Evolutionary conservation across 2,797 vertebrate genomes (phyloP).

Genomic region (Toxotes lorentzi): DNA sequence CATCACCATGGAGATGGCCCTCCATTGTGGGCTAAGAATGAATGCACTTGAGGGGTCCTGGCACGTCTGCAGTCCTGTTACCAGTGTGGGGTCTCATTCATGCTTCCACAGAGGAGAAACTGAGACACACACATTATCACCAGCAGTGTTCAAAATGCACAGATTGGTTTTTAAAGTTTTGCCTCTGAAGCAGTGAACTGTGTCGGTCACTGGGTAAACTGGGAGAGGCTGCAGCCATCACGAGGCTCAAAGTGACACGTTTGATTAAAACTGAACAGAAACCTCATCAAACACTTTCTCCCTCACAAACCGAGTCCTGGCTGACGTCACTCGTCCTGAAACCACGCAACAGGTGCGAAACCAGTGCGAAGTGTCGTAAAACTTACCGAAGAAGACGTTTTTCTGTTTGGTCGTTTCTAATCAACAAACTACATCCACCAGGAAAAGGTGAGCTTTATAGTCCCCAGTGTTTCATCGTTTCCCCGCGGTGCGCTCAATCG

Average conservation of each 20-base stretch:
- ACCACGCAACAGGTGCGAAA: conserved; percentile 73
- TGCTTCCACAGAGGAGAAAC: not conserved
- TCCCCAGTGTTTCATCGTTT: conserved; percentile 7
- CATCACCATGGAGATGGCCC: conserved; percentile 78
- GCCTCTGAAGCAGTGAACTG: not conserved
- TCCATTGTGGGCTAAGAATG: conserved; percentile 75
- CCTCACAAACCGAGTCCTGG: not conserved
- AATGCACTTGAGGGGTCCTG: conserved; percentile 79
- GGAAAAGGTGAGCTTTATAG: not conserved
- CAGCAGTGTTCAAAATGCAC: not conserved
- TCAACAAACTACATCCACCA: conserved; percentile 30
- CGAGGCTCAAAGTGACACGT: not conserved
- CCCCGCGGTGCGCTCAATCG: conserved; percentile 10
- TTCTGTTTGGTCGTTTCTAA: not conserved
- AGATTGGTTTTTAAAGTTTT: not conserved
- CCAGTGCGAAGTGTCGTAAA: not conserved
- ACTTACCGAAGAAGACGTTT: conserved; percentile 56
- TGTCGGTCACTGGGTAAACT: conserved; percentile 14
- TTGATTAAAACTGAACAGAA: conserved; percentile 5
- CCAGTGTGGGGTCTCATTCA: conserved; percentile 60
- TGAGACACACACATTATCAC: conserved; percentile 7
- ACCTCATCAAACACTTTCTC: not conserved
- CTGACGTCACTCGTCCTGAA: conserved; percentile 23
- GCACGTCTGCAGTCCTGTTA: conserved; percentile 63
- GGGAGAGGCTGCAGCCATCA: conserved; percentile 32